Conservation (phyloP, 2,888 invertebrate genomes). For the Eurytoma californica region DNA sequence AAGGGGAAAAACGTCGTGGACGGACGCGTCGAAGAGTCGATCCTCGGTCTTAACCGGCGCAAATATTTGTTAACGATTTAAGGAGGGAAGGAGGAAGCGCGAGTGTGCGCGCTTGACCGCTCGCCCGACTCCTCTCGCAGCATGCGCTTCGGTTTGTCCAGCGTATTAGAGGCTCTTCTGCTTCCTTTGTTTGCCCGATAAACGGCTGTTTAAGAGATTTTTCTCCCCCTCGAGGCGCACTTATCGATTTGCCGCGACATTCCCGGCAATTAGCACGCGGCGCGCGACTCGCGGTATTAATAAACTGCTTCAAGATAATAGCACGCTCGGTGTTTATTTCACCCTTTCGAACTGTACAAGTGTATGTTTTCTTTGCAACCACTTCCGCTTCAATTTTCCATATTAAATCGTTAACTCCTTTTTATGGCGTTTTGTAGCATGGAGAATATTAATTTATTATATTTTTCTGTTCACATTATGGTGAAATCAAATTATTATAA, state of each 20-base stretch:
- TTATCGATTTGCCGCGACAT: slow-evolving; percentile 49
- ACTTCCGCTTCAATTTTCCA: too few species aligned
- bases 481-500: too few species aligned
- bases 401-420: too few species aligned
- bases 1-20: too few species aligned
- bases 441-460: too few species aligned
- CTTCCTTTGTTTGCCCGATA: slow-evolving; percentile 44
- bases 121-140: neutral
- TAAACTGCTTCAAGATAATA: too few species aligned
- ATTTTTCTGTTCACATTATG: too few species aligned
- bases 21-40: slow-evolving; percentile 39
- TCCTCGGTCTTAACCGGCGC: slow-evolving; percentile 60
- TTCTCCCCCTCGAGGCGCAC: slow-evolving; percentile 35
- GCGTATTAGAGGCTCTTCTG: slow-evolving; percentile 65
- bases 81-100: slow-evolving; percentile 56
- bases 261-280: slow-evolving; percentile 32
- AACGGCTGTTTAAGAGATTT: slow-evolving; percentile 37
- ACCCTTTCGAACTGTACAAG: too few species aligned
- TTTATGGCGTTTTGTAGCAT: too few species aligned
- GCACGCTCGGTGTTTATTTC: too few species aligned
- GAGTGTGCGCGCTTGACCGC: neutral
- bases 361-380: too few species aligned
- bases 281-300: neutral
- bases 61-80: slow-evolving; percentile 72
- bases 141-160: slow-evolving; percentile 65